A percentile compares a stretch with the other conserved stretches of the same genome.
Evolutionary conservation across 64 coral and sea anemone genomes (phyloP).

Genomic region (Platygyra sinensis): DNA sequence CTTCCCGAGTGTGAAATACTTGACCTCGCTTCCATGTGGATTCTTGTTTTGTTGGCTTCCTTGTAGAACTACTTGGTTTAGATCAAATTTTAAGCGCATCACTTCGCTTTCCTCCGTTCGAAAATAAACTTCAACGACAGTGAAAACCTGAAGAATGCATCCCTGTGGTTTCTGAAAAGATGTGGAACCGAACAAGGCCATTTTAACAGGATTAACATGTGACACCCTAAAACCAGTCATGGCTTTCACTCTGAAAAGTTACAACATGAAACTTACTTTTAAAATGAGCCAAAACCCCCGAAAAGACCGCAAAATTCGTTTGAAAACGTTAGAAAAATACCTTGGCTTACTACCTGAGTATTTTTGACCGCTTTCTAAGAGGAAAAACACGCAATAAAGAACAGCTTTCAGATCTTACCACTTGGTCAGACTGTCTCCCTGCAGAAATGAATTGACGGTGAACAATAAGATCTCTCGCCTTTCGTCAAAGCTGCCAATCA

Average conservation of each 20-base stretch:
- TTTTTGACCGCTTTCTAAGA: constrained; percentile 50
- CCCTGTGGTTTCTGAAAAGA: constrained; percentile 16
- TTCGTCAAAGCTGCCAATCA: constrained; percentile 97
- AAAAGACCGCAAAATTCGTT: constrained; percentile 80
- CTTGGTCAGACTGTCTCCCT: constrained; percentile 73
- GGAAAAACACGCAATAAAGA: constrained; percentile 71
- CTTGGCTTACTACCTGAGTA: constrained; percentile 38
- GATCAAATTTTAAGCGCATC: constrained; percentile 57
- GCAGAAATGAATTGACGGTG: constrained; percentile 94
- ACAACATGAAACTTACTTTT: constrained; percentile 88
- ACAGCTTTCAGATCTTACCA: constrained; percentile 95
- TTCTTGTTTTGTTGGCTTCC: constrained; percentile 72
- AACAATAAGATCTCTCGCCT: constrained; percentile 94
- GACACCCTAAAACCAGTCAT: constrained; percentile 63
- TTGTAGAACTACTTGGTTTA: constrained; percentile 53
- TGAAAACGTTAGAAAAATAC: constrained; percentile 61
- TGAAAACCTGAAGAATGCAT: neutral
- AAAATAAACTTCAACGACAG: constrained; percentile 11
- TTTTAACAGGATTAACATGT: constrained; percentile 61
- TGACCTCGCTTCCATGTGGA: constrained; percentile 96
- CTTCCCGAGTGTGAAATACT: constrained; percentile 79
- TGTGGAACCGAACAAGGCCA: constrained; percentile 19
- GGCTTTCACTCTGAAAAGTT: constrained; percentile 60
- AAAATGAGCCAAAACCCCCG: constrained; percentile 79
- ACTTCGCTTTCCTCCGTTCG: neutral